Conservation (phyloP, 2,888 invertebrate species). For the Athripsodes cinereus region DNA sequence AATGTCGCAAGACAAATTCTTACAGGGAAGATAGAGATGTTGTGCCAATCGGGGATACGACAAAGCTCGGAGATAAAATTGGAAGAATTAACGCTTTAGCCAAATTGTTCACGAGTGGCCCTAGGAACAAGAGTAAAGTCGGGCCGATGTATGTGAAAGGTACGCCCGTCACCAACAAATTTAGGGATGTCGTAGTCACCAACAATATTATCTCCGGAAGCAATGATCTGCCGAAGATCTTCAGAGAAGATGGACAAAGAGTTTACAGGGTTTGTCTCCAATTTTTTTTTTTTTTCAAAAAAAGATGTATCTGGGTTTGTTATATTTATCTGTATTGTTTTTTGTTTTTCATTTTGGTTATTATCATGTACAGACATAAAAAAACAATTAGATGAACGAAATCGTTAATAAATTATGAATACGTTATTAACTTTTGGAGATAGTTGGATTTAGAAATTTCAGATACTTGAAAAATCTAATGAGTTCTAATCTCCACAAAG, state of each 20-base stretch:
- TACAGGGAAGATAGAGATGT: neutral
- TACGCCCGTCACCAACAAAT: slow-evolving; percentile 12
- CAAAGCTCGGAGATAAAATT: neutral
- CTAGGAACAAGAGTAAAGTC: slow-evolving; percentile 1
- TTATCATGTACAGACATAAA: too few relatives aligned
- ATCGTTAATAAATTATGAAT: too few relatives aligned
- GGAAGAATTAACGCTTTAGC: slow-evolving; percentile 7
- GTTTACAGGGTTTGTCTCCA: slow-evolving; percentile 23
- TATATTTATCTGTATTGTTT: too few relatives aligned
- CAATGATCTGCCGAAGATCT: slow-evolving; percentile 13
- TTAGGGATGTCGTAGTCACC: slow-evolving; percentile 16
- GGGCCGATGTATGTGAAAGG: slow-evolving; percentile 22
- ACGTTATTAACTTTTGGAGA: too few relatives aligned
- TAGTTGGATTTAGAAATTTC: too few relatives aligned
- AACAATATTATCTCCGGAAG: slow-evolving; percentile 4
- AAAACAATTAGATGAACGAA: too few relatives aligned
- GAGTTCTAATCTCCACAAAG: too few relatives aligned
- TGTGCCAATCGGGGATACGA: neutral
- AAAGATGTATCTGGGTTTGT: too few relatives aligned
- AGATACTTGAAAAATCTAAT: too few relatives aligned
- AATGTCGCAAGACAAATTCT: neutral
- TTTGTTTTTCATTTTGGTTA: too few relatives aligned
- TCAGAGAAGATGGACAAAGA: slow-evolving; percentile 23
- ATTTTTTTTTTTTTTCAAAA: neutral
- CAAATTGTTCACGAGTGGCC: slow-evolving; percentile 8